Evolutionary conservation across 2,113 vertebrate species (phyloP).

Genomic region (Peromyscus californicus): DNA sequence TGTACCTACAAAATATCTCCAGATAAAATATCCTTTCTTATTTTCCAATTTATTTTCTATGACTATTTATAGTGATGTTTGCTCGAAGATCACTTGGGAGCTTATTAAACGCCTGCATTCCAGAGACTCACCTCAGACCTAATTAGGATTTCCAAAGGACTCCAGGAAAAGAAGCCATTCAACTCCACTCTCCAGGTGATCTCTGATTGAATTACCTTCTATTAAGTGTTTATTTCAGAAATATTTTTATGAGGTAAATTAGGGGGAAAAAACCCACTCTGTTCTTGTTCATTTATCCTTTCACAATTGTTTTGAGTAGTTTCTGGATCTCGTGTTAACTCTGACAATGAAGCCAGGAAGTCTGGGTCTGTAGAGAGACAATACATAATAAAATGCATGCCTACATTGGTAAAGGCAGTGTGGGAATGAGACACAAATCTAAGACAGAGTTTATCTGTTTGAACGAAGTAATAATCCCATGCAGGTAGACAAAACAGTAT

Average conservation of each 20-base stretch:
- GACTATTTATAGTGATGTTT: not conserved
- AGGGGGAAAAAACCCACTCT: not conserved
- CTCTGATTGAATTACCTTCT: constrained; percentile 23
- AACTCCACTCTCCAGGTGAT: not conserved
- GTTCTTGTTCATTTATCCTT: not conserved
- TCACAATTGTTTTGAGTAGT: not conserved
- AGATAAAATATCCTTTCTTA: not conserved
- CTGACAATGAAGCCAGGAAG: not conserved
- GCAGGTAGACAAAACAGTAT: not conserved
- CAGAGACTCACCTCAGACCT: not conserved
- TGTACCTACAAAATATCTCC: constrained; percentile 1
- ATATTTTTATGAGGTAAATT: constrained; percentile 8
- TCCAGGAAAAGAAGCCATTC: not conserved
- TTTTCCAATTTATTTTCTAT: constrained; percentile 9
- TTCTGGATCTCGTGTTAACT: constrained; percentile 12
- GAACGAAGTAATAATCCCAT: constrained; percentile 14
- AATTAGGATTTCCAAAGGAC: not conserved
- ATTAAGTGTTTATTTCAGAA: constrained; percentile 29
- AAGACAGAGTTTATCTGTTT: not conserved
- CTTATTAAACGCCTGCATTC: constrained; percentile 42
- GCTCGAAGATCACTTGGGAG: not conserved
- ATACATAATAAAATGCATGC: not conserved
- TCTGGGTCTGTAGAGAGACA: not conserved
- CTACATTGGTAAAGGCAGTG: not conserved
- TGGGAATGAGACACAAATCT: not conserved